A percentile compares a stretch with the other conserved stretches of the same genome.
phyloP scores from a whole-genome alignment of 1,140 invertebrate species.

The Bombus haemorrhoidalis region DNA sequence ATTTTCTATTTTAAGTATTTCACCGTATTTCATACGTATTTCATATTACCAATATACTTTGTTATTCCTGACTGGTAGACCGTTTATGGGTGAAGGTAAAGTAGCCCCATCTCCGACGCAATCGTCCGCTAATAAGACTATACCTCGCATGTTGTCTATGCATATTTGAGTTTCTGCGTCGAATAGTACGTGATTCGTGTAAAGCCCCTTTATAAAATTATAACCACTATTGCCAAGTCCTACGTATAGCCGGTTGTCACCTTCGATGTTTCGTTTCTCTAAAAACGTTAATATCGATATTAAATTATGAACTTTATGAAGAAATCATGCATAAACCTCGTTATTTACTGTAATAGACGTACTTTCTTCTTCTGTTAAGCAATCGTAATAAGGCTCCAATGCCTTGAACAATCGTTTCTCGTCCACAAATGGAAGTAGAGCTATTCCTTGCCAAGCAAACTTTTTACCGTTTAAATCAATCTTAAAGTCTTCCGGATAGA shows the following conservation, averaged over 20 bases:
- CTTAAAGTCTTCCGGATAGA: constrained; percentile 99
- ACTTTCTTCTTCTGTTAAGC: constrained; percentile 92
- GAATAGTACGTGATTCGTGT: constrained; percentile 83
- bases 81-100: constrained; percentile 88
- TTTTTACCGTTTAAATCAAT: constrained; percentile 99
- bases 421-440: constrained; percentile 98
- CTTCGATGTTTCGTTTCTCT: constrained; percentile 87
- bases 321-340: neutral
- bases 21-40: constrained; percentile 62
- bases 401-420: constrained; percentile 95
- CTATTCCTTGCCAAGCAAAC: constrained; percentile 99
- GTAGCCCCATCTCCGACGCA: constrained; percentile 86
- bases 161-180: constrained; percentile 83
- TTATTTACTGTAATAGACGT: constrained; percentile 66
- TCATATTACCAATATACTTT: constrained; percentile 83
- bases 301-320: neutral
- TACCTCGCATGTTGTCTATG: constrained; percentile 89
- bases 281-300: constrained; percentile 29
- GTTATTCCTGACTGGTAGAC: constrained; percentile 83
- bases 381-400: constrained; percentile 90
- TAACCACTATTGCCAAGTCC: constrained; percentile 87
- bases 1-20: neutral
- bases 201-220: constrained; percentile 88
- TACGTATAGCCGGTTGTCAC: constrained; percentile 92
- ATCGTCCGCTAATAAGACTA: constrained; percentile 87